These are phyloP conservation scores for Pogonus chalceus DNA, from an alignment of 1,140 invertebrate species.

Conservation along the genomic window DNA sequence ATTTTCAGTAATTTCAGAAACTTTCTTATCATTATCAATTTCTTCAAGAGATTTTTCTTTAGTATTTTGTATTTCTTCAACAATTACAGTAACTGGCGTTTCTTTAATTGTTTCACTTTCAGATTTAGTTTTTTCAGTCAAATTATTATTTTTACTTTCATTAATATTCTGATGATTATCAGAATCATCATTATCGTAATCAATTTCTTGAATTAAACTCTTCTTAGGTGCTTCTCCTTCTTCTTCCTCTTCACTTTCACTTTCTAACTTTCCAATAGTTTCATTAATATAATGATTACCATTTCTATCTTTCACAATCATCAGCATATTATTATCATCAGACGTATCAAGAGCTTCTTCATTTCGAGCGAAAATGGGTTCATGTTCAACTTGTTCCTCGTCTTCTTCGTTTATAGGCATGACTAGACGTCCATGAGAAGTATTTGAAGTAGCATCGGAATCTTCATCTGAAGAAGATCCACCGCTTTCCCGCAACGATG, in stretches of 20 bases:
- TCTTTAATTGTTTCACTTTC: neutral
- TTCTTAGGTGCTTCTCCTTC: conserved; percentile 1
- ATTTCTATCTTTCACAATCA: neutral
- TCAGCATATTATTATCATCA: neutral
- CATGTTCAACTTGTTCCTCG: neutral
- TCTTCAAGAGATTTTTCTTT: neutral
- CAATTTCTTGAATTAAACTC: neutral
- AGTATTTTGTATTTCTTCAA: conserved; percentile 6
- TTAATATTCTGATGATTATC: neutral
- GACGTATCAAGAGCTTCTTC: neutral
- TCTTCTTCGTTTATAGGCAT: conserved; percentile 9
- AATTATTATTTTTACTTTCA: too few relatives aligned
- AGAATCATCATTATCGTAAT: neutral
- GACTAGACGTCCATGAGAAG: conserved; percentile 6
- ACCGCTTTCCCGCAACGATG: conserved; percentile 27
- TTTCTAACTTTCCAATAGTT: neutral
- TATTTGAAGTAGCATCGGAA: conserved; percentile 5
- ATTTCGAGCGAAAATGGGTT: neutral
- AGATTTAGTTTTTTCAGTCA: neutral
- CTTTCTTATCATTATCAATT: neutral
- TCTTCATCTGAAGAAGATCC: conserved; percentile 21
- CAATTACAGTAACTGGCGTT: neutral
- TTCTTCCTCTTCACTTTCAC: conserved; percentile 2
- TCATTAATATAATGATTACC: neutral
- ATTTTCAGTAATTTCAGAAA: too few relatives aligned